Base-by-base conservation (phyloP, 2,888 invertebrate genomes). In the Chrysotoxum bicinctum region DNA sequence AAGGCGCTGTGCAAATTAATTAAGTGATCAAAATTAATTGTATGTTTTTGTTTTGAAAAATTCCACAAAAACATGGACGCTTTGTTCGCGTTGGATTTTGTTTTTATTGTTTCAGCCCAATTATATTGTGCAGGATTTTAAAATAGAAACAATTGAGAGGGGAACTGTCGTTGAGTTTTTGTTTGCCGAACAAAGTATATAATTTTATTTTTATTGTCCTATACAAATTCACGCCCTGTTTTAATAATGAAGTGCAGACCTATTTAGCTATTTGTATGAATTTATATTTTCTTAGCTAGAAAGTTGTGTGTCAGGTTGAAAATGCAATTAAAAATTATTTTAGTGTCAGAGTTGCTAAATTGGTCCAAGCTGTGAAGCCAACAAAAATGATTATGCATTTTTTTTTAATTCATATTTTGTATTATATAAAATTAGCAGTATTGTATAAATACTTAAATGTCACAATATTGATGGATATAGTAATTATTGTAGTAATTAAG, bases 1-100 rank as follows among this genome's bases (percentile, higher is more conserved):
- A 3, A 58, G 21, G 19, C 12, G 3, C 12, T 58, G 21, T 58
- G 58, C 58, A 58, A 58, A 40, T 40, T 60, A 60, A 60, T 60
- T 60, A 60, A 60, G 9, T 60, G n/a, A 23, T 40, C 23, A 60
- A 60, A 60, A 60, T 40, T 60, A 60, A 60, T 60, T 60, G 40
- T 58, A 37, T 37, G 14, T 19, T 58, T 58, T 37, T 58, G 14
- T 58, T 58, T 58, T 8, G 35, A 56, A 35, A 10, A n/a, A n/a
- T n/a, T 26, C 21, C 21, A 58, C 21, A 58, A 21, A 19, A 21
- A 54, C 30, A 54, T n/a, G 21, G 6, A 26, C 12, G 4, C 5
- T 54, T 30, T 21, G 1, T 23, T 12, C 7, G 12, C 5, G 21
- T 19, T 50, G n/a, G n/a, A n/a, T 14, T 6, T 12, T 48, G 1